Evolutionary conservation across 2,113 vertebrate genomes (phyloP), one percentile per base, ranked within the genome.

Genomic region (Nibea albiflora): DNA sequence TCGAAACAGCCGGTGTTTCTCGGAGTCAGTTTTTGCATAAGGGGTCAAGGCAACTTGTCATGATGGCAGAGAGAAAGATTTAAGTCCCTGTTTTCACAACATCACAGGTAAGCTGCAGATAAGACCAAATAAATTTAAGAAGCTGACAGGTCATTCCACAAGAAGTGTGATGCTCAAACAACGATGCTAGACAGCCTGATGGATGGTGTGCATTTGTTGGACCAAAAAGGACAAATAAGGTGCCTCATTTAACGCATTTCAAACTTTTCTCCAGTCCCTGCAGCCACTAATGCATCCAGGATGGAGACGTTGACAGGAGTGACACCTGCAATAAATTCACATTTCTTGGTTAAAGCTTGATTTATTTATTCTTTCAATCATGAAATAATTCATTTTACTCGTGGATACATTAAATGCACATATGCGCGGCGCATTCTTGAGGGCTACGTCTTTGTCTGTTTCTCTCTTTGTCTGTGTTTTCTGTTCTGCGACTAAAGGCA

Each of bases 61-160:
- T 31, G 39, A 85, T 11, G 78, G 75, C 77, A 65, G 63, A 79
- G 66, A 58, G 70, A 84, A 84, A 88, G 86, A 94, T 93, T 91
- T 90, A 93, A 90, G 85, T 85, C 80, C 70, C 83, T 60, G 87
- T 90, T 91, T 90, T 89, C 86, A 85, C 86, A 78, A 88, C 85
- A 85, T 90, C 89, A 90, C 91, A 93, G 90, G 90, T 92, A 90
- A 89, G 89, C 90, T 68, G 81, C 85, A 92, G 90, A 93, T 94
- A 92, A 93, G 91, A 93, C 80, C 85, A 92, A 91, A 94, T 93
- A 93, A 80, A 93, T 93, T 92, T 82, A 84, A 75, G 80, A 86
- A 83, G 85, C 86, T 90, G 94, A 93, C 94, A 94, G 92, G 89
- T 92, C 91, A 92, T 93, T 94, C 90, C 90, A 85, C 76, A 63